Conservation (phyloP, 2,113 vertebrate genomes). For the Neogale vison region DNA sequence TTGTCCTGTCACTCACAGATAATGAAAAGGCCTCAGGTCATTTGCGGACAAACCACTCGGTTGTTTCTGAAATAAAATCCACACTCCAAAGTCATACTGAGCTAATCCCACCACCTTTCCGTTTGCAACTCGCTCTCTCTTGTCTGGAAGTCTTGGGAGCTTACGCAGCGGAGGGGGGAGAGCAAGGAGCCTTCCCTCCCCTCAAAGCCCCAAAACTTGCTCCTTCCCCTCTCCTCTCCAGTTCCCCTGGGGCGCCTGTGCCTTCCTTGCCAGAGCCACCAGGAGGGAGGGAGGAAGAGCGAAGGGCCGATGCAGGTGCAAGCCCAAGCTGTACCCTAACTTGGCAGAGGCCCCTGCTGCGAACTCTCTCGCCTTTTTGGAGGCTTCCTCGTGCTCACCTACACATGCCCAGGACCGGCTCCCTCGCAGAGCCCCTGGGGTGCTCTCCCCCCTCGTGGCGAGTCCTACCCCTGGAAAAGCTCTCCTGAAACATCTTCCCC, state of each 20-base stretch:
- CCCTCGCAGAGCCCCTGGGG: no score
- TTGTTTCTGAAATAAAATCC: not conserved
- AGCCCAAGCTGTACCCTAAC: not conserved
- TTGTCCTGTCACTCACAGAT: not conserved
- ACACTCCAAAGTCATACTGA: not conserved
- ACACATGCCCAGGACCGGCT: accelerated
- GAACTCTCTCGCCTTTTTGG: not conserved
- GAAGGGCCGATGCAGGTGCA: no score
- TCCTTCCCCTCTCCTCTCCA: not conserved
- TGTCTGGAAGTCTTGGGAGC: no score
- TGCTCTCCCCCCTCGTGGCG: accelerated
- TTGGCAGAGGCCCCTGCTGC: not conserved
- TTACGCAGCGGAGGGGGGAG: accelerated
- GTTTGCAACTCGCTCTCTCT: not conserved
- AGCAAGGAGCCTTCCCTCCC: not conserved
- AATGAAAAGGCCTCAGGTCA: not conserved
- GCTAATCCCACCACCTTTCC: not conserved
- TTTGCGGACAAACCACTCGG: not conserved
- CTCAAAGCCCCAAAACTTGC: no score
- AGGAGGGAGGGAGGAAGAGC: accelerated
- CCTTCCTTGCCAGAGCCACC: accelerated
- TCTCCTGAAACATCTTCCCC: accelerated
- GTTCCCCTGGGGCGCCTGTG: no score
- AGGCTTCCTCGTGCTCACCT: not conserved
- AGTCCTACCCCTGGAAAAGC: not conserved